Evolutionary conservation across 2,888 invertebrate genomes (phyloP).

Genomic region (Ophraella communa): DNA sequence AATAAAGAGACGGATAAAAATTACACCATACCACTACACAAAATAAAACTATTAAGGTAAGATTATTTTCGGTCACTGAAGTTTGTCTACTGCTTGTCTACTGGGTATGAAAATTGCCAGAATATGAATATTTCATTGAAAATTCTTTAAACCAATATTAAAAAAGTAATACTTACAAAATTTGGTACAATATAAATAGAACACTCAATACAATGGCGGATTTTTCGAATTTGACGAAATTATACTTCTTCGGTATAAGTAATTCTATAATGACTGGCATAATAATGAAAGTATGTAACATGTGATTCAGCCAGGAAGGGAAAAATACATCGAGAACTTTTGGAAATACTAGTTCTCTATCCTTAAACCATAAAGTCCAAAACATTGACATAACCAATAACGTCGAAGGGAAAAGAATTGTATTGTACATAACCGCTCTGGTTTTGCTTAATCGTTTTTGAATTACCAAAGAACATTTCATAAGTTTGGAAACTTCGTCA

Average conservation of each 20-base stretch:
- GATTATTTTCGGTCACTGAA: too few species aligned
- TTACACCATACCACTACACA: too few species aligned
- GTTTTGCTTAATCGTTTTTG: conserved; percentile 33
- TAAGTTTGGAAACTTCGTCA: conserved; percentile 36
- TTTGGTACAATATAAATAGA: conserved; percentile 34
- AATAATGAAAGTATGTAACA: conserved; percentile 65
- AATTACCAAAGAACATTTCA: conserved; percentile 19
- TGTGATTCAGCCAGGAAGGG: conserved; percentile 67
- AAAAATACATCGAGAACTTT: conserved; percentile 62
- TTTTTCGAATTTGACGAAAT: conserved; percentile 31
- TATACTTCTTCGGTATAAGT: conserved; percentile 46
- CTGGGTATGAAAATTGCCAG: too few species aligned
- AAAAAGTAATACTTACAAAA: conserved; percentile 38
- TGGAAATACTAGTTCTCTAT: conserved; percentile 67
- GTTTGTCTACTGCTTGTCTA: too few species aligned
- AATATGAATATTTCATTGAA: too few species aligned
- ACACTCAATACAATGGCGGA: conserved; percentile 27
- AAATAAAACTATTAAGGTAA: too few species aligned
- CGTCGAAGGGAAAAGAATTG: conserved; percentile 48
- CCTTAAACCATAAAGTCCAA: conserved; percentile 64
- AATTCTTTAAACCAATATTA: neutral
- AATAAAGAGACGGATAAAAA: too few species aligned
- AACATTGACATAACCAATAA: conserved; percentile 65
- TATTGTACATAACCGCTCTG: conserved; percentile 39
- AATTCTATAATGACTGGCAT: conserved; percentile 62